Evolutionary conservation across 2,797 vertebrate species (phyloP).

Genomic region (Sus cebifrons): DNA sequence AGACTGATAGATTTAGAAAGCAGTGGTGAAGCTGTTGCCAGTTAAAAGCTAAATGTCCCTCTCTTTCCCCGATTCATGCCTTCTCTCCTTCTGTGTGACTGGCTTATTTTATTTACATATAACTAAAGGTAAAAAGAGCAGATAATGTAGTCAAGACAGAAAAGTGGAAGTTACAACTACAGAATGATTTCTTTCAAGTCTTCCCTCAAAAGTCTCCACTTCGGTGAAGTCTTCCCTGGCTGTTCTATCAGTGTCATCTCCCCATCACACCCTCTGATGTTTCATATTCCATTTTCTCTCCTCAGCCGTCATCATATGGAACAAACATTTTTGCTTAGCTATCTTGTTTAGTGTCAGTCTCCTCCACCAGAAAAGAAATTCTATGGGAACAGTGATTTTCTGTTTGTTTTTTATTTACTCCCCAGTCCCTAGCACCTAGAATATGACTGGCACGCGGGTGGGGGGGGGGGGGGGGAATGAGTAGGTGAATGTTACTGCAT

Average conservation of each 20-base stretch:
- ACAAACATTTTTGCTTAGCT: not conserved
- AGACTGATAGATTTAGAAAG: not conserved
- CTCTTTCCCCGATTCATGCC: not conserved
- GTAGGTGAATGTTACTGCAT: conserved; percentile 15
- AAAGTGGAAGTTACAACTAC: not conserved
- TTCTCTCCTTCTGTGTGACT: not conserved
- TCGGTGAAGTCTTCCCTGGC: not conserved
- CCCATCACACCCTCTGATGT: not conserved
- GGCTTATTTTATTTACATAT: not conserved
- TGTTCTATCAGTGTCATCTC: not conserved
- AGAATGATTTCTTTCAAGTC: not conserved
- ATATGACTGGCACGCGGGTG: not conserved
- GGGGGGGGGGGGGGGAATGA: not conserved
- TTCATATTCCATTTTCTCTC: not conserved
- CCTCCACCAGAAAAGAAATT: not conserved
- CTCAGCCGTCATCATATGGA: not conserved
- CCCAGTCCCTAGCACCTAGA: not conserved
- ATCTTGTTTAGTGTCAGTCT: not conserved
- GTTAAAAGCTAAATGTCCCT: not conserved
- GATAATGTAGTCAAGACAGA: not conserved
- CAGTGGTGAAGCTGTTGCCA: not conserved
- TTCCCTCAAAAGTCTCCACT: not conserved
- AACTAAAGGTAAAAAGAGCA: conserved; percentile 25
- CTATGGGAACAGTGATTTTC: not conserved
- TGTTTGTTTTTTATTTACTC: not conserved